These are phyloP conservation scores for Drosophila sordidula DNA, from an alignment of 2,888 invertebrate species.

Conservation along the genomic window DNA sequence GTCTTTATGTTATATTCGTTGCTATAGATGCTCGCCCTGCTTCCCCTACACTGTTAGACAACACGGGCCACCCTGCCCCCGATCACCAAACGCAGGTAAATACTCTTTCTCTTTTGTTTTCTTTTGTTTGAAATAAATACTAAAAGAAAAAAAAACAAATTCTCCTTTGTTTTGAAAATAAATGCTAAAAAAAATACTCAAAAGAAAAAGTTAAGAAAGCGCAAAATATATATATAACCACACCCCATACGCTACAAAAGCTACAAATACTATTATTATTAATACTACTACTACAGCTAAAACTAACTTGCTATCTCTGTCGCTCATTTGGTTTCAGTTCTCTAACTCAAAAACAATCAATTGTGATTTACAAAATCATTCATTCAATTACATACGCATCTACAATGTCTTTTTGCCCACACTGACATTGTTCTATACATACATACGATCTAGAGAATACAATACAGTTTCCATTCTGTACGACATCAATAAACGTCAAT, in stretches of 20 bases:
- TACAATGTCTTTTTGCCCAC: neutral
- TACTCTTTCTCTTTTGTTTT: slow-evolving; percentile 84
- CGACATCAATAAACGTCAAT: slow-evolving; percentile 6
- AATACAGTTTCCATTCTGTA: neutral
- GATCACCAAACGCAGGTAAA: slow-evolving; percentile 91
- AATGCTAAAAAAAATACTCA: slow-evolving; percentile 49
- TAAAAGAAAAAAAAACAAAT: slow-evolving; percentile 46
- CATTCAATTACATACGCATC: slow-evolving; percentile 21
- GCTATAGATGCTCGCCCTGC: slow-evolving; percentile 96
- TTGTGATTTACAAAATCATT: slow-evolving; percentile 48
- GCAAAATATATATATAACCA: slow-evolving; percentile 57
- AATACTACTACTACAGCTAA: slow-evolving; percentile 53
- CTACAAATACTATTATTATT: slow-evolving; percentile 49
- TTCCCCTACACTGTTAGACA: slow-evolving; percentile 95
- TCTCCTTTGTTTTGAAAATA: slow-evolving; percentile 51
- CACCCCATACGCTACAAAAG: slow-evolving; percentile 56
- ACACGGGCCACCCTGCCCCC: slow-evolving; percentile 92
- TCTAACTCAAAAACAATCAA: slow-evolving; percentile 34
- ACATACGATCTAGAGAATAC: slow-evolving; percentile 11
- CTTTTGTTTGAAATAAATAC: slow-evolving; percentile 64
- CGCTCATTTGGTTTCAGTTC: slow-evolving; percentile 70
- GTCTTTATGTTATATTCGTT: slow-evolving; percentile 94
- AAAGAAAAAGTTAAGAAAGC: slow-evolving; percentile 63
- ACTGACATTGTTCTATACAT: slow-evolving; percentile 1
- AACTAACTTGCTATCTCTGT: slow-evolving; percentile 61